A percentile compares a stretch with the other conserved stretches of the same genome.
Evolutionary conservation across 53 echinoderm and acorn worm genomes (phyloP).

Genomic region (Astropecten irregularis): DNA sequence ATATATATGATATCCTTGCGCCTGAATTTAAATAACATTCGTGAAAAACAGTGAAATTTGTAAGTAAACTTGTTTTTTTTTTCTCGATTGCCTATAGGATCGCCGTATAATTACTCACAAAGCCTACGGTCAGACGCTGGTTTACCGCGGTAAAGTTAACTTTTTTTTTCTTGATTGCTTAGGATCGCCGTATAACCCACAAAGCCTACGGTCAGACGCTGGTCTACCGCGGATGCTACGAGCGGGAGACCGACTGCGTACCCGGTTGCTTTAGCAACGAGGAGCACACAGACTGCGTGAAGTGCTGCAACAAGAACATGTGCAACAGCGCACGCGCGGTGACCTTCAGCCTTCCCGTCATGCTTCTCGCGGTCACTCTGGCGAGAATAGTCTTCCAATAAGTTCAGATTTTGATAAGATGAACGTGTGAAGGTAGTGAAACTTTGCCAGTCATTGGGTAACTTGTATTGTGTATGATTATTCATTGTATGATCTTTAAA

Average conservation of each 20-base stretch:
- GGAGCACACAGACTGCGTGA: conserved; percentile 58
- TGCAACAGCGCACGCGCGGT: conserved; percentile 64
- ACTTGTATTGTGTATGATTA: no score
- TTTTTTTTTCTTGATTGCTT: neutral
- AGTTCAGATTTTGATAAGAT: neutral
- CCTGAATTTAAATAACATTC: no score
- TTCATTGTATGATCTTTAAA: no score
- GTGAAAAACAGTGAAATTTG: no score
- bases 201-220: conserved; percentile 31
- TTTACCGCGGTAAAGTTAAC: conserved; percentile 63
- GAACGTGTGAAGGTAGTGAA: no score
- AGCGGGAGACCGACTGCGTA: conserved; percentile 63
- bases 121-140: conserved; percentile 28
- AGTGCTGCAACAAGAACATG: conserved; percentile 69
- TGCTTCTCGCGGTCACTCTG: conserved; percentile 49
- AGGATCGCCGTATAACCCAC: conserved; percentile 54
- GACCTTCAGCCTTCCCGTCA: conserved; percentile 52
- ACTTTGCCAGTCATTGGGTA: no score
- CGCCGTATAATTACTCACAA: conserved; percentile 43
- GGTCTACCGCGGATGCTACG: conserved; percentile 63
- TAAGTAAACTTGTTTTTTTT: no score
- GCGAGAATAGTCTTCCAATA: conserved; percentile 13
- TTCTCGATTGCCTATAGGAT: no score
- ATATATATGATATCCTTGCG: no score
- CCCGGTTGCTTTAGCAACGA: conserved; percentile 61